Conservation (phyloP, 2,888 invertebrate genomes). For the Acanthosepion lycidas region DNA sequence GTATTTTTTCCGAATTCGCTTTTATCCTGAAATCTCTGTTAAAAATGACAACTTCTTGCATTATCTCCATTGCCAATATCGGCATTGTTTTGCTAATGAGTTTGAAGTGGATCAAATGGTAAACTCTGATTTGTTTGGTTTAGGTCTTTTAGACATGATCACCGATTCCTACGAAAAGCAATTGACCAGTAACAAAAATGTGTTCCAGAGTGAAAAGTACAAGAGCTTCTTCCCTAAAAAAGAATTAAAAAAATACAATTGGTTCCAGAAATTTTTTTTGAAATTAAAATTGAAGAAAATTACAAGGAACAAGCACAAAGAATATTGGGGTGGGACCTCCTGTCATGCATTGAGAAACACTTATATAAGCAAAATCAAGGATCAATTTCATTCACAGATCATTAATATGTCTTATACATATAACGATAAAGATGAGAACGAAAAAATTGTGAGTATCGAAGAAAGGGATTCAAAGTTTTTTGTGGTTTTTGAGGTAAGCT, state of each 20-base stretch:
- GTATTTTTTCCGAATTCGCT: not conserved
- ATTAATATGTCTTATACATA: not conserved
- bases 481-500: not conserved
- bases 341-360: not conserved
- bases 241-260: not conserved
- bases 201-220: not conserved
- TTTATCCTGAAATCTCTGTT: not conserved
- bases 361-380: not conserved
- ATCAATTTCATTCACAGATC: not conserved
- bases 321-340: not conserved
- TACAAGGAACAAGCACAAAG: not conserved
- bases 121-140: not conserved
- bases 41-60: not conserved
- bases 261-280: not conserved
- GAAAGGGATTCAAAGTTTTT: not conserved
- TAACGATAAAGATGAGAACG: not conserved
- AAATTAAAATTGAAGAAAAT: not conserved
- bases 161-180: not conserved
- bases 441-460: not conserved
- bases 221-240: not conserved
- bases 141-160: not conserved
- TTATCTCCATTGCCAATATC: not conserved
- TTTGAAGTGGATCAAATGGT: not conserved
- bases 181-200: not conserved
- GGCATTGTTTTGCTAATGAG: not conserved